phyloP scores from a whole-genome alignment of 2,888 invertebrate genomes.

The Lamellibrachia columna region DNA sequence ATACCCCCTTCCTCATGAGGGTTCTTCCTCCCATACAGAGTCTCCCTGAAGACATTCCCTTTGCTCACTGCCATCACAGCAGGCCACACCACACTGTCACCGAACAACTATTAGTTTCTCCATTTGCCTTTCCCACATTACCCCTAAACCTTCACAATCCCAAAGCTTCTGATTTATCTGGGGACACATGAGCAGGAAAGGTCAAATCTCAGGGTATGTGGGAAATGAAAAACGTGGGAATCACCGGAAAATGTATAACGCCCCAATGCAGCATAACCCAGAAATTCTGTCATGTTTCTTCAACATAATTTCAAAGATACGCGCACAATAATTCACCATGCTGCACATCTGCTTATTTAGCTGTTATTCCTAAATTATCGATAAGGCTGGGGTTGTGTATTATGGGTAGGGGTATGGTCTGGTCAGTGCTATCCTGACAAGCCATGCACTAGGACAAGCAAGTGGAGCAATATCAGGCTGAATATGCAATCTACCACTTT shows the following conservation, averaged over 20 bases:
- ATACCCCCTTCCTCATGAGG: too few species aligned
- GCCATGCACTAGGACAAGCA: not conserved
- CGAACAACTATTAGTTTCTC: not conserved
- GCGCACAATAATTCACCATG: not conserved
- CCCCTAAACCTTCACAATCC: not conserved
- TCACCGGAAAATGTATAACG: not conserved
- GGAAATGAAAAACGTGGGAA: constrained; percentile 12
- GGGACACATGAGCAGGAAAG: not conserved
- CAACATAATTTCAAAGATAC: not conserved
- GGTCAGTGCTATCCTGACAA: not conserved
- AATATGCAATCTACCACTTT: not conserved
- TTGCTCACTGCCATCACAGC: too few species aligned
- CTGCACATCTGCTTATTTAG: not conserved
- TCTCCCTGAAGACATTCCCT: too few species aligned
- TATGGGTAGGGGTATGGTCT: not conserved
- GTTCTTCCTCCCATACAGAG: too few species aligned
- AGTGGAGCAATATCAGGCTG: not conserved
- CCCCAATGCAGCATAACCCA: not conserved
- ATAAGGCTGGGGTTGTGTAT: not conserved
- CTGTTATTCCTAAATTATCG: not conserved
- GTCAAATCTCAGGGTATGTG: not conserved
- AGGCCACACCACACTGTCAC: not conserved
- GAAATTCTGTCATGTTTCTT: not conserved
- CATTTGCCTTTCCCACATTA: not conserved
- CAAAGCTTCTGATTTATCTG: not conserved